phyloP scores from a whole-genome alignment of 2,888 invertebrate species.

The Campopleginae sp. region DNA sequence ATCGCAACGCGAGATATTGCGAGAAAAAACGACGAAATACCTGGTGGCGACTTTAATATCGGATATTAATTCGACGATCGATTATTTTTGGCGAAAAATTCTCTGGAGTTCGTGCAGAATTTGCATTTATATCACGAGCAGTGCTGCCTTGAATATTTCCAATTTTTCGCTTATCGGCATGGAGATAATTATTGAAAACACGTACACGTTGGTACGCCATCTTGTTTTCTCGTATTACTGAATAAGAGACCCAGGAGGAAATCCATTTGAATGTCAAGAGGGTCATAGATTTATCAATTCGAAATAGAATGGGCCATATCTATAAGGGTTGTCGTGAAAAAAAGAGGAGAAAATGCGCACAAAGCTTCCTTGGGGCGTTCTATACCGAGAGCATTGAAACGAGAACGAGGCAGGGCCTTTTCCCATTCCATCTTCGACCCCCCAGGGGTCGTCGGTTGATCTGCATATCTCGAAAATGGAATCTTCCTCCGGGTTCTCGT shows the following conservation, averaged over 20 bases:
- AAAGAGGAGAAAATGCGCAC: slow-evolving; percentile 16
- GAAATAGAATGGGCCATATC: slow-evolving; percentile 4
- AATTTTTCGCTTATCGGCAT: not conserved
- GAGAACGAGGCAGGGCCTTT: slow-evolving; percentile 53
- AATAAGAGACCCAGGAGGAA: not conserved
- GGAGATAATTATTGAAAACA: not conserved
- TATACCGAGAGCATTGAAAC: slow-evolving; percentile 54
- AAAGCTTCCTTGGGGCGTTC: slow-evolving; percentile 40
- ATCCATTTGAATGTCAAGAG: not conserved
- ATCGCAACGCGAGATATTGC: not conserved
- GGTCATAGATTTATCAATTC: slow-evolving; percentile 8
- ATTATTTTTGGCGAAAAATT: not conserved
- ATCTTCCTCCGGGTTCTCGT: slow-evolving; percentile 73
- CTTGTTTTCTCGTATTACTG: not conserved
- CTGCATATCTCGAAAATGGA: slow-evolving; percentile 79
- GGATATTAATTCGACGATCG: not conserved
- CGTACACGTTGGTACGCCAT: not conserved
- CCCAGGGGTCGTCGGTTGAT: slow-evolving; percentile 74
- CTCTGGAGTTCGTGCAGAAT: too few species aligned
- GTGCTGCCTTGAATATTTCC: not conserved
- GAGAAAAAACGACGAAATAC: not conserved
- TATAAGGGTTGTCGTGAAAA: slow-evolving; percentile 11
- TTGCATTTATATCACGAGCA: too few species aligned
- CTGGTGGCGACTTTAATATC: not conserved
- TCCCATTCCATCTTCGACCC: slow-evolving; percentile 8